Evolutionary conservation across 1,140 invertebrate species (phyloP).

Genomic region (Antheraea mylitta): DNA sequence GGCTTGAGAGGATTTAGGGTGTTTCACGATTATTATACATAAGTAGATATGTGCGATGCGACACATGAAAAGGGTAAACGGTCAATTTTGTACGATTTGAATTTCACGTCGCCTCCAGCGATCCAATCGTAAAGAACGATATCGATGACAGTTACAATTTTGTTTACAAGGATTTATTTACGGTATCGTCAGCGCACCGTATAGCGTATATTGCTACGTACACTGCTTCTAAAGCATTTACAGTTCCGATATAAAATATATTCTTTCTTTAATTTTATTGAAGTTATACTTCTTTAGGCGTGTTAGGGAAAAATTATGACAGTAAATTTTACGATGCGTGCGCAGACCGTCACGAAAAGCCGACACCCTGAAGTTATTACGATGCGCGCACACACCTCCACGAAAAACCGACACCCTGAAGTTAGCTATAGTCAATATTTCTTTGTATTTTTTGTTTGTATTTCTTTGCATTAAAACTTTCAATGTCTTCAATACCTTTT

Average conservation of each 20-base stretch:
- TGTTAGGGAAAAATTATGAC: too few relatives aligned
- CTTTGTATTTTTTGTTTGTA: too few relatives aligned
- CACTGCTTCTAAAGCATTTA: not conserved
- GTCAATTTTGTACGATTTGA: conserved; percentile 58
- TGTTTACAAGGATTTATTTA: conserved; percentile 60
- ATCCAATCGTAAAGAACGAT: conserved; percentile 61
- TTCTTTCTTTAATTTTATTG: too few relatives aligned
- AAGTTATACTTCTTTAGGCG: too few relatives aligned
- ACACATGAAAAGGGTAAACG: conserved; percentile 41
- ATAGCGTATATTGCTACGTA: not conserved
- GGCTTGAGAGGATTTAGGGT: conserved; percentile 54
- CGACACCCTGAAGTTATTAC: too few relatives aligned
- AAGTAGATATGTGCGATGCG: conserved; percentile 16
- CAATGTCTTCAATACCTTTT: too few relatives aligned
- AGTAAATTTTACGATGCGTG: too few relatives aligned
- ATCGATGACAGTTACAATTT: conserved; percentile 68
- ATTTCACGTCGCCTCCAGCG: conserved; percentile 51
- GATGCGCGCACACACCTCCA: too few relatives aligned
- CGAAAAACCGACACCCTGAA: too few relatives aligned
- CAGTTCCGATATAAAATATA: not conserved
- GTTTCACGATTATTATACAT: conserved; percentile 43
- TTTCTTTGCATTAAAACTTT: too few relatives aligned
- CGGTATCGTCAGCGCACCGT: not conserved
- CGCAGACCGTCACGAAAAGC: too few relatives aligned
- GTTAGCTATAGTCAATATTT: too few relatives aligned